Conservation (phyloP, 2,797 vertebrate species). For the Smutsia temminckii region DNA sequence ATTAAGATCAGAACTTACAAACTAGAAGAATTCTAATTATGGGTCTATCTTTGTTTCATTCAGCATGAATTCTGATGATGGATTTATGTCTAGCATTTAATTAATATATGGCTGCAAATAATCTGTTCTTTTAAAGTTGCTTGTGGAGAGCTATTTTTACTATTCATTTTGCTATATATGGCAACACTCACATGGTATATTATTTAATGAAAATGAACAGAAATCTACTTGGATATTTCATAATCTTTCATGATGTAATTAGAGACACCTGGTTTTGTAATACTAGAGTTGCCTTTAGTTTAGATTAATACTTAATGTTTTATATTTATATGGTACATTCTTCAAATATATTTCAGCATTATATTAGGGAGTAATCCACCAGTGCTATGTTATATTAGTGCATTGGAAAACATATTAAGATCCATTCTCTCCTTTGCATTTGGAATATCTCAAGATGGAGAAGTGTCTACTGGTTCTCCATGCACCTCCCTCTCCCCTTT, state of each 20-base stretch:
- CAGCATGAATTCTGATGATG: background rate
- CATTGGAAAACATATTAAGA: background rate
- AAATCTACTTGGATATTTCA: background rate
- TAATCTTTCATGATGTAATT: background rate
- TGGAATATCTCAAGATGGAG: background rate
- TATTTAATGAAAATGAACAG: background rate
- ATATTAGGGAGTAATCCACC: background rate
- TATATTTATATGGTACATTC: background rate
- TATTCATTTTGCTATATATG: background rate
- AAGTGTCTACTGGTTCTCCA: background rate
- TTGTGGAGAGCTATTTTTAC: background rate
- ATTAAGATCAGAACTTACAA: background rate
- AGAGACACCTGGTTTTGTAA: background rate
- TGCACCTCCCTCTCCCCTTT: background rate
- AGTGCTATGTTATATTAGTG: background rate
- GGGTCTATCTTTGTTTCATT: background rate
- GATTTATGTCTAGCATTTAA: background rate
- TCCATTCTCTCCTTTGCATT: background rate
- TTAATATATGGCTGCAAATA: background rate
- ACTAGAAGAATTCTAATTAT: background rate
- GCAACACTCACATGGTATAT: background rate
- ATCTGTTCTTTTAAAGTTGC: background rate
- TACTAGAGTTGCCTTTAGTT: background rate
- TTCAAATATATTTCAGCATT: background rate
- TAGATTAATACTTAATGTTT: background rate